Base-by-base conservation (phyloP, 2,113 vertebrate species). In the Manacus vitellinus region DNA sequence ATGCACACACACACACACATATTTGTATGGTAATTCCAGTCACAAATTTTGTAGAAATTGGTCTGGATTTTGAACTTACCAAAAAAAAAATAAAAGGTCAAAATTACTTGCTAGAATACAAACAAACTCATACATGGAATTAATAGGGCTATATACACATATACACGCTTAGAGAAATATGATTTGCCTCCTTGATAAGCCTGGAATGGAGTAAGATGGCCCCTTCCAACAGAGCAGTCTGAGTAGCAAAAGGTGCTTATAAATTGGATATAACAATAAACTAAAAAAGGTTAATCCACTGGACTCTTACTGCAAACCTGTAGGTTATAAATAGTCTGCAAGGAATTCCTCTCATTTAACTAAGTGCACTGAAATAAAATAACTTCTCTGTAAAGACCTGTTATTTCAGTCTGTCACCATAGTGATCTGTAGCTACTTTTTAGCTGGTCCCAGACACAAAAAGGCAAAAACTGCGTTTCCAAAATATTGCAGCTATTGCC, bases 1-100 rank as follows among this genome's bases (percentile, higher is more conserved):
- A 16, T 28, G 4, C 4, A 6, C 4, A 21, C 4, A n/a, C 37
- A 39, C 2, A 16, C 11, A n/a, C 5, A 52, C 28, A 25, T 1
- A 35, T 8, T 54, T 16, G 35, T 31, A 56, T 14, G 2, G n/a
- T 49, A 83, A 72, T 30, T 67, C 14, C 10, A 79, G 14, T 16
- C 16, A 91, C 3, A 70, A 61, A 54, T 72, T 79, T 52, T 71
- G 14, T 54, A 66, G 78, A 78, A 74, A 79, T 58, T 23, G 5
- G 4, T 37, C 7, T 52, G 30, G 8, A 58, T 56, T 78, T 7
- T 33, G 16, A 74, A 63, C 1, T 51, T 74, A 33, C 46, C 14
- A 21, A 30, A 39, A 12, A 61, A 78, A 75, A 35, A 59, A 76
- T 8, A 68, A 66, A 52, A 76, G 3, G 1, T 31, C 23, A 25